These are phyloP conservation scores for Chrysomela aeneicollis DNA, from an alignment of 2,888 invertebrate genomes.

Conservation along the genomic window DNA sequence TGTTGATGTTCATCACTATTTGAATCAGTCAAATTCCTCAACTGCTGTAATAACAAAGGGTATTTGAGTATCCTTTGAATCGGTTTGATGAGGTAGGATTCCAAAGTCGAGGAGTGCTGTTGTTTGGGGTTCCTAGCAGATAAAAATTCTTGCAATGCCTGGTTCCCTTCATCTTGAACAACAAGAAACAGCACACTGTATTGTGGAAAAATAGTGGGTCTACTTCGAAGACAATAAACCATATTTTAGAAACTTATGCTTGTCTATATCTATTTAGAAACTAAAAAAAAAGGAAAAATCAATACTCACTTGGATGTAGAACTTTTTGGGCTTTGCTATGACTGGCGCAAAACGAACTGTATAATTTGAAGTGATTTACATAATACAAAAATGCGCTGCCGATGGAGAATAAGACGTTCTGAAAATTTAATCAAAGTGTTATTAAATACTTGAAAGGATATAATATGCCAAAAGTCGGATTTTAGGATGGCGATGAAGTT, in stretches of 20 bases:
- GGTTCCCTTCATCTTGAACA: conserved; percentile 89
- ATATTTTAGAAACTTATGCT: not conserved
- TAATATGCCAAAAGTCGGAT: conserved; percentile 4
- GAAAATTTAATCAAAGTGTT: conserved; percentile 58
- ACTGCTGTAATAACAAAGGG: conserved; percentile 92
- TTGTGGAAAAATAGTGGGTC: not conserved
- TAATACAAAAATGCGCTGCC: conserved; percentile 97
- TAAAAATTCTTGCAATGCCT: conserved; percentile 94
- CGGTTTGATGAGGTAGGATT: conserved; percentile 98
- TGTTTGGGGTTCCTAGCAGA: conserved; percentile 94
- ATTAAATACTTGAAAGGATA: not conserved
- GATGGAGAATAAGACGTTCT: conserved; percentile 95
- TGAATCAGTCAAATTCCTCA: conserved; percentile 91
- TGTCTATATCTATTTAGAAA: not conserved
- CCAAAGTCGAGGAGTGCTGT: conserved; percentile 95
- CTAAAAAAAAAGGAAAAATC: conserved; percentile 23
- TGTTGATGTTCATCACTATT: conserved; percentile 94
- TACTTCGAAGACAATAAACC: not conserved
- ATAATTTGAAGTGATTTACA: conserved; percentile 98
- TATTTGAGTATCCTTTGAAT: conserved; percentile 98
- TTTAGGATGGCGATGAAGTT: conserved; percentile 17
- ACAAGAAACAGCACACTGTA: conserved; percentile 20
- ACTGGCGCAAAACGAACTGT: conserved; percentile 98
- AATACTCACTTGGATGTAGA: conserved; percentile 91
- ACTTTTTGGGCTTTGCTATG: conserved; percentile 99